Conservation (phyloP, 2,113 vertebrate genomes). For the Bos javanicus region DNA sequence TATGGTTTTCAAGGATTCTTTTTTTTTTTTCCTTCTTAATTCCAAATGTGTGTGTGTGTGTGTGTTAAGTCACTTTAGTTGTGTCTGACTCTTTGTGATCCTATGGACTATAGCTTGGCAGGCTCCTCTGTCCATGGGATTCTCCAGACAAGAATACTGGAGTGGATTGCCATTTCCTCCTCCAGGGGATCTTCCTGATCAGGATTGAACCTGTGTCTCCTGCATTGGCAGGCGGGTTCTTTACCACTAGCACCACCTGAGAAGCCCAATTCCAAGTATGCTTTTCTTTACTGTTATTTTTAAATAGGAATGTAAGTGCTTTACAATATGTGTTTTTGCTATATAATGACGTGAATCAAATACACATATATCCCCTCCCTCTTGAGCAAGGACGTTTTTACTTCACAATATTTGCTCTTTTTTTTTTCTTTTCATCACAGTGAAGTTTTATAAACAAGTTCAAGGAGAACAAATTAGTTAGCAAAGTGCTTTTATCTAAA, state of each 20-base stretch:
- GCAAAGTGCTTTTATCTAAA: slow-evolving; percentile 1
- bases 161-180: neutral
- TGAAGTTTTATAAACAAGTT: slow-evolving; percentile 2
- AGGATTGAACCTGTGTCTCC: neutral
- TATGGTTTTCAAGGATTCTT: slow-evolving; percentile 46
- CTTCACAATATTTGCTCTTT: neutral
- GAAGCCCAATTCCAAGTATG: neutral
- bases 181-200: neutral
- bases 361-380: neutral
- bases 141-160: neutral
- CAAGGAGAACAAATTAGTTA: slow-evolving; percentile 37
- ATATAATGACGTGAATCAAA: neutral
- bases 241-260: neutral
- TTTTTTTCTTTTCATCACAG: slow-evolving; percentile 34
- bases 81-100: neutral
- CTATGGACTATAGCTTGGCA: neutral
- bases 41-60: neutral
- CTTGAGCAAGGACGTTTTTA: slow-evolving; percentile 7
- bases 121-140: neutral
- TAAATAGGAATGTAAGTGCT: neutral
- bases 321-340: neutral
- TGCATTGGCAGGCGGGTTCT: neutral
- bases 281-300: neutral
- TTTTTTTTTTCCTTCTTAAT: neutral
- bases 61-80: neutral